Evolutionary conservation across 2,888 invertebrate species (phyloP).

Genomic region (Dusona sp.): DNA sequence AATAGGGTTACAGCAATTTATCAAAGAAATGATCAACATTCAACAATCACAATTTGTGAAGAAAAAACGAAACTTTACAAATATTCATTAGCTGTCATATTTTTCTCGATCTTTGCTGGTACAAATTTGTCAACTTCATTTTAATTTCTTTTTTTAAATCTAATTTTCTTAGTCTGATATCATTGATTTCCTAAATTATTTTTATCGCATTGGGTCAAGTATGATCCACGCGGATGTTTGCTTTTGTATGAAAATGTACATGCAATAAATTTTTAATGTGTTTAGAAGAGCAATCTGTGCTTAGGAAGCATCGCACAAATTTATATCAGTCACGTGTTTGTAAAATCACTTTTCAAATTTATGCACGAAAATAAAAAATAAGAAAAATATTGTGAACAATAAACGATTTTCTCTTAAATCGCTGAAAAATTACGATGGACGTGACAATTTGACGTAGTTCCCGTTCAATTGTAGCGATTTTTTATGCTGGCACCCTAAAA

Average conservation of each 20-base stretch:
- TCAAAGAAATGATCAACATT: neutral
- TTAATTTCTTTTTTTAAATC: neutral
- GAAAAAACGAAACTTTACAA: neutral
- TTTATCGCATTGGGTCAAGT: slow-evolving; percentile 18
- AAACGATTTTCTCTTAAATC: no score
- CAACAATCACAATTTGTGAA: neutral
- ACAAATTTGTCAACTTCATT: neutral
- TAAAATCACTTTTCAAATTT: neutral
- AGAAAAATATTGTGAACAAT: no score
- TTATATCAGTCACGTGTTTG: neutral
- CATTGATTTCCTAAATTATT: slow-evolving; percentile 9
- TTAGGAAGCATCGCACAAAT: slow-evolving; percentile 3
- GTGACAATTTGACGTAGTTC: neutral
- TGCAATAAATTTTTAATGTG: neutral
- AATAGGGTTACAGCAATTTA: neutral
- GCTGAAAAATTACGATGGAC: neutral
- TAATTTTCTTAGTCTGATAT: neutral
- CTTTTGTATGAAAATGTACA: slow-evolving; percentile 13
- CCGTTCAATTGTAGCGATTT: neutral
- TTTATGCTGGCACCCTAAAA: neutral
- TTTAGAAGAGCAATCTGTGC: neutral
- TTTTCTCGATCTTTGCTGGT: neutral
- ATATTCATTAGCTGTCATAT: neutral
- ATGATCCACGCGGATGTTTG: slow-evolving; percentile 27
- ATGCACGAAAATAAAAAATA: neutral